phyloP scores from a whole-genome alignment of 2,113 vertebrate species.

The Rana temporaria region DNA sequence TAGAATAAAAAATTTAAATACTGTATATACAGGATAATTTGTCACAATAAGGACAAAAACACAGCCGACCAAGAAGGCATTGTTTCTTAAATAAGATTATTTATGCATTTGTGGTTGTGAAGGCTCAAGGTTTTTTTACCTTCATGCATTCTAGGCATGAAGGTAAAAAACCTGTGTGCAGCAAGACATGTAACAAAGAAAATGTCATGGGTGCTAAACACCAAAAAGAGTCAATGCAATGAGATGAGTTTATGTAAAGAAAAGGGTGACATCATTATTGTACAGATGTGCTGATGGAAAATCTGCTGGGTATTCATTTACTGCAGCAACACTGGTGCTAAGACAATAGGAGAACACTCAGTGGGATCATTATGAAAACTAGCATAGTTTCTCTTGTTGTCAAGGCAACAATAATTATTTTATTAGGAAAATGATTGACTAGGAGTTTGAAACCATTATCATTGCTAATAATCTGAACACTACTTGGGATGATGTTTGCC shows the following conservation, averaged over 20 bases:
- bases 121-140: too few relatives aligned
- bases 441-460: slow-evolving; percentile 2
- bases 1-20: too few relatives aligned
- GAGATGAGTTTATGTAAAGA: slow-evolving; percentile 50
- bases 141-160: too few relatives aligned
- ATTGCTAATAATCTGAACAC: background rate
- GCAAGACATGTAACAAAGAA: too few relatives aligned
- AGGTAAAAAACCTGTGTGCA: too few relatives aligned
- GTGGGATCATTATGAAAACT: slow-evolving; percentile 68
- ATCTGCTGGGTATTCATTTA: slow-evolving; percentile 70
- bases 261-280: slow-evolving; percentile 71
- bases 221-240: background rate
- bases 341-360: slow-evolving; percentile 58
- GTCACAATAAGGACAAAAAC: too few relatives aligned
- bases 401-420: slow-evolving; percentile 73
- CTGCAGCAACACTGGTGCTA: slow-evolving; percentile 50
- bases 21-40: too few relatives aligned
- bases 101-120: too few relatives aligned
- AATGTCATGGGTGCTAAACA: too few relatives aligned
- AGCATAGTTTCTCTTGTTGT: slow-evolving; percentile 70
- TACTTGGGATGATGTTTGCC: background rate
- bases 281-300: slow-evolving; percentile 70
- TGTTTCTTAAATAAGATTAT: too few relatives aligned
- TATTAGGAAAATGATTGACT: slow-evolving; percentile 19
- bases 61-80: too few relatives aligned